Conservation (phyloP, 2,797 vertebrate species). For the Furcifer pardalis region DNA sequence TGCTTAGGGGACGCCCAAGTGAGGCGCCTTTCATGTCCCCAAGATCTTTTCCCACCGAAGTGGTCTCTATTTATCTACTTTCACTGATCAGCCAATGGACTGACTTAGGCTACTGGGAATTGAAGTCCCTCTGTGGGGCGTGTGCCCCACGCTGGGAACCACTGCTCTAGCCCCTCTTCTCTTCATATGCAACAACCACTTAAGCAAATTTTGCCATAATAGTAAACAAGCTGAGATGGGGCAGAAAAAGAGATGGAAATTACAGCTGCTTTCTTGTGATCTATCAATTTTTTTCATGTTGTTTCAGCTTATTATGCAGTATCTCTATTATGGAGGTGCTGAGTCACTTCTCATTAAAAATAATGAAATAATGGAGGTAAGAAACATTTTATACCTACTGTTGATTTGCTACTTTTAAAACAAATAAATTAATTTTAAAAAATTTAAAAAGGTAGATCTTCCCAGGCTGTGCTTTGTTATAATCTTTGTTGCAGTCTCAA, state of each 20-base stretch:
- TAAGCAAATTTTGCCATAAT: background rate
- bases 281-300: slow-evolving; percentile 53
- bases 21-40: too few relatives aligned
- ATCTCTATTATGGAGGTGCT: slow-evolving; percentile 94
- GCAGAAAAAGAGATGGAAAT: background rate
- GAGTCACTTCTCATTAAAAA: slow-evolving; percentile 97
- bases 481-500: background rate
- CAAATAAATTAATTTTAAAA: background rate
- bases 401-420: background rate
- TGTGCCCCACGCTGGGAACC: too few relatives aligned
- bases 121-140: too few relatives aligned
- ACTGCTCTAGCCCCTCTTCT: too few relatives aligned
- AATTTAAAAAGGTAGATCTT: background rate
- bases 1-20: too few relatives aligned
- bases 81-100: too few relatives aligned
- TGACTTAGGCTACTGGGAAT: too few relatives aligned
- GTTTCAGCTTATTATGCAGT: slow-evolving; percentile 98
- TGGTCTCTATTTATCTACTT: too few relatives aligned
- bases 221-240: background rate
- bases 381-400: slow-evolving; percentile 58
- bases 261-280: slow-evolving; percentile 36
- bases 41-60: too few relatives aligned
- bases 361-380: slow-evolving; percentile 98
- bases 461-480: background rate
- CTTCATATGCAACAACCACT: background rate